Conservation (phyloP, 2,113 vertebrate species). For the Loxodonta africana region DNA sequence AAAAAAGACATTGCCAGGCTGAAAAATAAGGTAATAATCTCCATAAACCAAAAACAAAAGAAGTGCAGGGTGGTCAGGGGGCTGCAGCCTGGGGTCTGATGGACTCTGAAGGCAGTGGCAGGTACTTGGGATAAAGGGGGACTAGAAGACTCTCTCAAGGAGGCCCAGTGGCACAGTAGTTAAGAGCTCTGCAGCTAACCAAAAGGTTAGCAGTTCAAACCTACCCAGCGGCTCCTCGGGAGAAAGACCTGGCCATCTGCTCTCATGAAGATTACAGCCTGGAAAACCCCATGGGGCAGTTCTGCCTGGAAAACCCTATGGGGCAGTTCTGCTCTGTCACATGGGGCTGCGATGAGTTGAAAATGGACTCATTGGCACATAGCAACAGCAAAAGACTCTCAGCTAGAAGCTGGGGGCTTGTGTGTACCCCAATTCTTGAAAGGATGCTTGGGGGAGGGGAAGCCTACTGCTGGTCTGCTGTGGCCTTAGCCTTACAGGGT, state of each 20-base stretch:
- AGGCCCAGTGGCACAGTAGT: too few species aligned
- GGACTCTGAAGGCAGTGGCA: not conserved
- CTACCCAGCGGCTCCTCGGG: too few species aligned
- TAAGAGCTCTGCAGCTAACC: too few species aligned
- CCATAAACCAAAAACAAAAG: not conserved
- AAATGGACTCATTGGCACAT: too few species aligned
- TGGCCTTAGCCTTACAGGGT: not conserved
- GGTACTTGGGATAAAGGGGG: not conserved
- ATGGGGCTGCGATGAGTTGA: too few species aligned
- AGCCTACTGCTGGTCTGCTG: not conserved
- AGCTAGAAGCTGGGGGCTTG: not conserved
- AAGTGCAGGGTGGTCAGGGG: not conserved
- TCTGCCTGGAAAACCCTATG: too few species aligned
- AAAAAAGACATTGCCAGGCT: not conserved
- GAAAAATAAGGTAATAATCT: not conserved
- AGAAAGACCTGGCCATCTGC: too few species aligned
- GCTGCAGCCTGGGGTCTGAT: not conserved
- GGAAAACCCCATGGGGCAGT: too few species aligned
- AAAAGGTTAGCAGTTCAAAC: too few species aligned
- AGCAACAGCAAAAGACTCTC: not conserved
- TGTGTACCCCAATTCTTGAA: not conserved
- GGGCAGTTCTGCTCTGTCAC: too few species aligned
- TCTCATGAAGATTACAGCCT: too few species aligned
- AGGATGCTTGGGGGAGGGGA: not conserved
- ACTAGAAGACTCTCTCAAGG: not conserved